Evolutionary conservation across 2,888 invertebrate genomes (phyloP), one percentile per base, ranked within the genome.

Genomic region (Stenoptilia bipunctidactyla): DNA sequence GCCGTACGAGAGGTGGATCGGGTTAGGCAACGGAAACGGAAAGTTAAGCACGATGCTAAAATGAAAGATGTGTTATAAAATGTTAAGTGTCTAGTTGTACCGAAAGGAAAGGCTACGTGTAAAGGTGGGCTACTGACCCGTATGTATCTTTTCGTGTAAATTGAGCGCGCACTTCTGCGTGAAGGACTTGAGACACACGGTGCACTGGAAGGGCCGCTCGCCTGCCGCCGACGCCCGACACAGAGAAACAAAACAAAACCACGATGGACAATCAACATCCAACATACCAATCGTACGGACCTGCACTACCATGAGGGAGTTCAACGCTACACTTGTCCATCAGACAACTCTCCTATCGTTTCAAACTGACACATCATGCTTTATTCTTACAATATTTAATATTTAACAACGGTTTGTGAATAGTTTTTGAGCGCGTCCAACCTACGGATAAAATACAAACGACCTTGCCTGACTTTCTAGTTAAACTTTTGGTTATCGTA

Each of bases 111-210:
- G 60, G 62, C 60, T 66, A 61, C 61, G 72, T 65, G 63, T 61
- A 80, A 20, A 20, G 79, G 75, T 85, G 85, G 85, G 85, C 83
- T 85, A 85, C 85, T 85, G 77, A 86, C 86, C 85, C 85, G 85
- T 85, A 82, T 85, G 86, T 84, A 85, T 86, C 67, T 85, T 85
- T 84, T 85, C 84, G 84, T 86, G 86, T 83, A 86, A 85, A 80
- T 85, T 85, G 83, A 86, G 85, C 74, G 85, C 85, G 82, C 85
- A 85, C 84, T 85, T 85, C 85, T 85, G 85, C 76, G 85, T 86
- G 85, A 86, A 86, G 77, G 85, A 85, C 85, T 85, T 86, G 85
- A 85, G 84, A 83, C 86, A 86, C 84, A 83, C 84, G 83, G 80
- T 82, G 84, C 86, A 86, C 83, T 85, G 85, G 84, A 85, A 86